Base-by-base conservation (phyloP, 1,140 invertebrate genomes). In the Globodera ellingtonae region DNA sequence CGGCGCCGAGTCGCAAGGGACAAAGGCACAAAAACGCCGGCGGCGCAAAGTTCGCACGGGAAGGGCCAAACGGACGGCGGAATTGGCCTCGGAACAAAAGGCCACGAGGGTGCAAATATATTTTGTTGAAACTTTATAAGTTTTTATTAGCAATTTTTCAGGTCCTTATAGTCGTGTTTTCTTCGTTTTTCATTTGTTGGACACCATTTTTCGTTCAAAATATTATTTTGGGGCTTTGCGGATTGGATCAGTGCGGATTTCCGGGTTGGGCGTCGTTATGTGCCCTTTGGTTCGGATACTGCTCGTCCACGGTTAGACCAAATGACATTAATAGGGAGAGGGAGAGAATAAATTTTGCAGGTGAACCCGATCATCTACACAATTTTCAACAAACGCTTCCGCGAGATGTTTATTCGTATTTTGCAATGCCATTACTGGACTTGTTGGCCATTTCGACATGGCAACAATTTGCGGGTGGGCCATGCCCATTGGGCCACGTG, bases 161-260 rank as follows among this genome's bases (percentile, higher is more conserved):
- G 70, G 67, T 70, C 4, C 90, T 96, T 6, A 95, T 95, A 1
- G 93, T 96, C 0, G 94, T 97, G 0, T 97, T 96, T 90, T 95
- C 95, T 88, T 95, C 94, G 0, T 97, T 97, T 89, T 95, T 96
- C 1, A 93, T 96, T 15, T 92, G 96, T 9, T 97, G 95, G 95
- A 93, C 94, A 1, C 95, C 95, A 1, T 97, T 97, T 90, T 97
- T 97, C 90, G 93, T 95, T 0, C 91, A 95, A 4, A 97, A 96
- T 86, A 84, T 88, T 78, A 82, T 84, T 8, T 66, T 74, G 8
- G 84, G 84, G 9, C 81, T 93, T 76, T 95, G 94, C 87, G 94
- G 94, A 84, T 50, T 67, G 67, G 91, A 92, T 50, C 90, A 92
- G 35, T 92, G 92, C 78, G 93, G 93, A 90, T 93, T 95, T 48